phyloP scores from a whole-genome alignment of 1,140 invertebrate species.

The Ceratina australensis region DNA sequence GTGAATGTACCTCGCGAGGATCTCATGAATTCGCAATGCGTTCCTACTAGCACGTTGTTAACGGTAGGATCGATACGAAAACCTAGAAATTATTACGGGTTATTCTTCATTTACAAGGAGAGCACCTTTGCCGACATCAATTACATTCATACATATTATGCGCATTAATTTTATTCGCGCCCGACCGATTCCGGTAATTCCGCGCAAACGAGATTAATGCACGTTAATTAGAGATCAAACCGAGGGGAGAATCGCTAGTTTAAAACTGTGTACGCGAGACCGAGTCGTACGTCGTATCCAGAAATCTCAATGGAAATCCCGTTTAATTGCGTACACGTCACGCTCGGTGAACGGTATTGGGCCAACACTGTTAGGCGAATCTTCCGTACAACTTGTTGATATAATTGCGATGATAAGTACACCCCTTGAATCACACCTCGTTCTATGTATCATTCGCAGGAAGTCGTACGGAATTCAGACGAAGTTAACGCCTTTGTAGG shows the following conservation, averaged over 20 bases:
- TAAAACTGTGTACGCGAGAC: neutral
- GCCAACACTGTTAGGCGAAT: neutral
- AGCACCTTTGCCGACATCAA: constrained; percentile 27
- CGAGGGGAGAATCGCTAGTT: neutral
- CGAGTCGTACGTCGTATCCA: neutral
- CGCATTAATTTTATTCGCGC: constrained; percentile 36
- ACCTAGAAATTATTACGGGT: constrained; percentile 18
- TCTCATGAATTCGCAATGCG: neutral
- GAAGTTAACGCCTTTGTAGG: no score
- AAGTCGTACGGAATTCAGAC: neutral
- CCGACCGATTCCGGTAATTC: constrained; percentile 25
- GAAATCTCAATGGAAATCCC: neutral
- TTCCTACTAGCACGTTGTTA: neutral
- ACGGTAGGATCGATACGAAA: neutral
- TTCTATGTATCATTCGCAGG: neutral
- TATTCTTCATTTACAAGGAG: constrained; percentile 22
- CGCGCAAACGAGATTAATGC: constrained; percentile 34
- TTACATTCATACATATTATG: constrained; percentile 45
- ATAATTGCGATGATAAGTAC: neutral
- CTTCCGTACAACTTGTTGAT: neutral
- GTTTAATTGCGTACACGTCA: neutral
- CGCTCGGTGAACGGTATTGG: neutral
- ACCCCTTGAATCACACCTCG: neutral
- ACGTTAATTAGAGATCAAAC: constrained; percentile 34
- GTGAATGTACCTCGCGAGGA: no score